Evolutionary conservation across 2,113 vertebrate genomes (phyloP).

Genomic region (Saccopteryx leptura): DNA sequence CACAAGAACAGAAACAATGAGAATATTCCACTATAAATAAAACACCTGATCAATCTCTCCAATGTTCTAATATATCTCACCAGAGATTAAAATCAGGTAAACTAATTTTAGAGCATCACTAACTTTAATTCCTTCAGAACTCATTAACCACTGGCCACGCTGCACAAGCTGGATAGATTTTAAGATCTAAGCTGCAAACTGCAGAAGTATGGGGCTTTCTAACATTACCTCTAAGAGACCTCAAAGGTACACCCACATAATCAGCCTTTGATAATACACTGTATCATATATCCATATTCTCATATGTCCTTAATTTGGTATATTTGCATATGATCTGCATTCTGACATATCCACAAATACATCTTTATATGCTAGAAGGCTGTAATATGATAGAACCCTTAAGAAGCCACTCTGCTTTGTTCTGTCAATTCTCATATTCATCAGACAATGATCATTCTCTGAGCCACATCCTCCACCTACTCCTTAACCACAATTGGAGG

Average conservation of each 20-base stretch:
- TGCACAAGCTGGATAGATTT: slow-evolving; percentile 41
- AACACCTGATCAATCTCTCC: background rate
- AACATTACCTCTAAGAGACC: slow-evolving; percentile 55
- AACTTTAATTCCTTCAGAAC: slow-evolving; percentile 6
- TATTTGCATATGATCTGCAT: slow-evolving; percentile 70
- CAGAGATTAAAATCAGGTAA: slow-evolving; percentile 53
- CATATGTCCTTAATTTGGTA: slow-evolving; percentile 60
- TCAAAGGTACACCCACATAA: slow-evolving; percentile 51
- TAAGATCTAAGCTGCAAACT: slow-evolving; percentile 60
- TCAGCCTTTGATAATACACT: slow-evolving; percentile 57
- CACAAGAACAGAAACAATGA: slow-evolving; percentile 33
- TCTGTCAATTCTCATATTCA: slow-evolving; percentile 62
- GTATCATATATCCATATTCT: slow-evolving; percentile 56
- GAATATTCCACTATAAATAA: background rate
- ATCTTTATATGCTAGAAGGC: slow-evolving; percentile 41
- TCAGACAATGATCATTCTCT: slow-evolving; percentile 62
- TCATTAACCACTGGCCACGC: background rate
- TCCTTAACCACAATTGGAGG: slow-evolving; percentile 65
- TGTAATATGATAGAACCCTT: slow-evolving; percentile 64
- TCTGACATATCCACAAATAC: slow-evolving; percentile 59
- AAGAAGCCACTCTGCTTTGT: slow-evolving; percentile 68
- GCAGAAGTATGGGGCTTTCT: slow-evolving; percentile 55
- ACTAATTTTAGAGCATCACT: background rate
- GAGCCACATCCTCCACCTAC: slow-evolving; percentile 58
- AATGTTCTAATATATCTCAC: slow-evolving; percentile 47